phyloP scores from a whole-genome alignment of 2,888 invertebrate genomes.

The Anthophora plumipes region DNA sequence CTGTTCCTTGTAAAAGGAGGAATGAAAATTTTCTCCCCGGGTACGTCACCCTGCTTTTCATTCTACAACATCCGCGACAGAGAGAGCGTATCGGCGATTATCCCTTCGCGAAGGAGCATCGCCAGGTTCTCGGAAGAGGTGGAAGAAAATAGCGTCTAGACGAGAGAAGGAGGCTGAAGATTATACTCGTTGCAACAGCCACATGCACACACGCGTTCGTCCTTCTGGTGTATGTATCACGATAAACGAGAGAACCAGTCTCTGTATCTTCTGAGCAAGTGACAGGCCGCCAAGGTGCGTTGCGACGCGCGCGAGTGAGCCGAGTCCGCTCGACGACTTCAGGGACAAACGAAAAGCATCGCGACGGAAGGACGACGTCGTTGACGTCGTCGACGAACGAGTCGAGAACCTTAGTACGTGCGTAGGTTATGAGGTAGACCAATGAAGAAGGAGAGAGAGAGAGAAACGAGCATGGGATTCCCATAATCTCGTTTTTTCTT shows the following conservation, averaged over 20 bases:
- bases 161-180: slow-evolving; percentile 16
- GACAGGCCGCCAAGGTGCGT: slow-evolving; percentile 55
- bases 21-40: slow-evolving; percentile 45
- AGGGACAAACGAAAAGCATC: slow-evolving; percentile 40
- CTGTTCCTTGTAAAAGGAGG: slow-evolving; percentile 1
- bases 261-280: slow-evolving; percentile 60
- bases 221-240: slow-evolving; percentile 28
- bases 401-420: slow-evolving; percentile 49
- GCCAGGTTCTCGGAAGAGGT: slow-evolving; percentile 39
- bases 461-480: slow-evolving; percentile 61
- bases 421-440: slow-evolving; percentile 59
- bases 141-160: slow-evolving; percentile 51
- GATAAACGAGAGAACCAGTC: slow-evolving; percentile 67
- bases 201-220: neutral
- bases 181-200: slow-evolving; percentile 35
- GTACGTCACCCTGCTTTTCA: slow-evolving; percentile 54
- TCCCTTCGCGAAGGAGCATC: slow-evolving; percentile 24
- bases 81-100: slow-evolving; percentile 45
- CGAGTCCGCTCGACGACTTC: slow-evolving; percentile 4
- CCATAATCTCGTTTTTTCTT: slow-evolving; percentile 73
- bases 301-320: slow-evolving; percentile 1
- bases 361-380: slow-evolving; percentile 2
- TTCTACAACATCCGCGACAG: slow-evolving; percentile 42
- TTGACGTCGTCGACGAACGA: slow-evolving; percentile 2
- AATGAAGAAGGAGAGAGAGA: slow-evolving; percentile 25